phyloP scores from a whole-genome alignment of 53 echinoderm and acorn worm genomes.

The Actinopyga echinites region DNA sequence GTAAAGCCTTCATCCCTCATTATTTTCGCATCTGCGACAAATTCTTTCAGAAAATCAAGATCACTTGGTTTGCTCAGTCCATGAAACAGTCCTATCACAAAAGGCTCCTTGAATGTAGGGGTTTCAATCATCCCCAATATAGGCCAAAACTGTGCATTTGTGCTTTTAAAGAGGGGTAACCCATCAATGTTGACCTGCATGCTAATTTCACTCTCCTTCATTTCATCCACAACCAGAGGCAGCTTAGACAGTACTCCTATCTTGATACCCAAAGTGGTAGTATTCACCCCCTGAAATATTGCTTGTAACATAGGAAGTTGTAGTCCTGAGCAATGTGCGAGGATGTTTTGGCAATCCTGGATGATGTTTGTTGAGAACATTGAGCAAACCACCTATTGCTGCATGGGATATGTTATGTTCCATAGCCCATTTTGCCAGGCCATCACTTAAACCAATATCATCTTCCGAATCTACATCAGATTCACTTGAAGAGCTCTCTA shows the following conservation, averaged over 20 bases:
- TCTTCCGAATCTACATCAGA: neutral
- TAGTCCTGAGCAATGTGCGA: conserved; percentile 32
- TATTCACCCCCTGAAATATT: conserved; percentile 40
- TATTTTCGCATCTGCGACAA: conserved; percentile 30
- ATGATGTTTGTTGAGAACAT: conserved; percentile 27
- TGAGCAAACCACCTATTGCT: conserved; percentile 9
- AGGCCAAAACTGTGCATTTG: conserved; percentile 58
- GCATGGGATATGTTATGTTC: neutral
- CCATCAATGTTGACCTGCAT: conserved; percentile 61
- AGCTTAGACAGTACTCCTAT: neutral
- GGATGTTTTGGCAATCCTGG: conserved; percentile 50
- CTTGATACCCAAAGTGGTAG: conserved; percentile 57
- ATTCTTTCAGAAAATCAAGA: conserved; percentile 36
- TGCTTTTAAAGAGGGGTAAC: conserved; percentile 45
- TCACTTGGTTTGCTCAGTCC: conserved; percentile 40
- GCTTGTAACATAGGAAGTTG: neutral
- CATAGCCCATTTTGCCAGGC: neutral
- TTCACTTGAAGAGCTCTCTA: neutral
- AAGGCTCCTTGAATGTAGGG: conserved; percentile 10
- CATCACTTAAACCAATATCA: neutral
- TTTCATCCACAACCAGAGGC: neutral
- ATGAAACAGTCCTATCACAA: conserved; percentile 51
- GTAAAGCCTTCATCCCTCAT: conserved; percentile 32
- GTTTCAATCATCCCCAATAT: conserved; percentile 49
- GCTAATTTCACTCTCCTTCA: neutral